phyloP scores from a whole-genome alignment of 2,888 invertebrate species.

The Papilio elwesi region DNA sequence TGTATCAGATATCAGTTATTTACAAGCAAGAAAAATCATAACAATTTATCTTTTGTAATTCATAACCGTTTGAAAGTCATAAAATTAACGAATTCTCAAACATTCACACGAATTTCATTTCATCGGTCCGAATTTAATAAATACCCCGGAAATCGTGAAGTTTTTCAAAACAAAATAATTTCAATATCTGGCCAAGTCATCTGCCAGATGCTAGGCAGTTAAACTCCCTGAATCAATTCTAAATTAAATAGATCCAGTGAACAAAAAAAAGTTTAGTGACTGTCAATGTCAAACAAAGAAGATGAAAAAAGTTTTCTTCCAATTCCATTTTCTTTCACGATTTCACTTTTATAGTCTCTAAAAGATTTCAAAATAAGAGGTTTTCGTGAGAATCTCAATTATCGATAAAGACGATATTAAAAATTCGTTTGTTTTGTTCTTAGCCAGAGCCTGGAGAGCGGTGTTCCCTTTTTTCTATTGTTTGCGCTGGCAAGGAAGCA shows the following conservation, averaged over 20 bases:
- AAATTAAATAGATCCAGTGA: slow-evolving; percentile 81
- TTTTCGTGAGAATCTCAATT: slow-evolving; percentile 83
- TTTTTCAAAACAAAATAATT: slow-evolving; percentile 46
- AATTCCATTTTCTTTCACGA: slow-evolving; percentile 81
- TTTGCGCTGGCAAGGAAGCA: slow-evolving; percentile 78
- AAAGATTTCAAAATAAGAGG: slow-evolving; percentile 84
- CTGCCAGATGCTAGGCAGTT: slow-evolving; percentile 74
- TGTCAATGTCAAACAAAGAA: slow-evolving; percentile 84
- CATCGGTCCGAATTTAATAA: slow-evolving; percentile 14
- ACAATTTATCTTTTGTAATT: slow-evolving; percentile 42
- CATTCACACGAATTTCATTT: slow-evolving; percentile 38
- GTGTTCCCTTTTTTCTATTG: slow-evolving; percentile 80
- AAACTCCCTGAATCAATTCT: slow-evolving; percentile 72
- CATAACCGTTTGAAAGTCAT: neutral
- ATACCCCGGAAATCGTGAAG: slow-evolving; percentile 40
- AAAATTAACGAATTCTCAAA: slow-evolving; percentile 41
- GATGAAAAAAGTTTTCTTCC: slow-evolving; percentile 83
- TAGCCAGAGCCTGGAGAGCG: slow-evolving; percentile 74
- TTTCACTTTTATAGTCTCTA: slow-evolving; percentile 81
- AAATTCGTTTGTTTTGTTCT: slow-evolving; percentile 85
- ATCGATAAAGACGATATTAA: slow-evolving; percentile 84
- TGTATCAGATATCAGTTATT: slow-evolving; percentile 57
- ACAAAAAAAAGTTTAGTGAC: slow-evolving; percentile 77
- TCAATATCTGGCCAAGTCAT: slow-evolving; percentile 69
- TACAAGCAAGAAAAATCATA: slow-evolving; percentile 64